Evolutionary conservation across 2,888 invertebrate species (phyloP), one percentile per base, ranked within the genome.

Genomic region (Dolichopus griseipennis): DNA sequence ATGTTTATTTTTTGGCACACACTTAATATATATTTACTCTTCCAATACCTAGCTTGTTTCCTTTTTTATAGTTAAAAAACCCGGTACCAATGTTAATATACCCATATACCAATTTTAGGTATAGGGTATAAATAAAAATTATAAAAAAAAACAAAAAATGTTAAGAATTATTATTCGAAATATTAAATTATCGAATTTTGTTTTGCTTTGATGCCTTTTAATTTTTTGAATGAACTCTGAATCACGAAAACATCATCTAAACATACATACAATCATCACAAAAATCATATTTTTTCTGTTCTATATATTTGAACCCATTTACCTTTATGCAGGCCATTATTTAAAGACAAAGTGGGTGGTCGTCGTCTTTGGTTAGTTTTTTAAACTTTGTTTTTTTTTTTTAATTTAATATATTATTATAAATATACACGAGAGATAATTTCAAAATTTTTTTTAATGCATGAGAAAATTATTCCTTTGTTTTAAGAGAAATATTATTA

Each of bases 311-410:
- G 18, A 52, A 52, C 52, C 18, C 52, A 52, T 52, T 52, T 52
- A 52, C 52, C 52, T 52, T 52, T 18, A 52, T 52, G 15, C 18
- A 15, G 52, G n/a, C 52, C 52, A 52, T 12, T 18, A 52, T n/a
- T n/a, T n/a, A 52, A n/a, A 52, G 18, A 52, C 52, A 52, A 52
- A 52, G 52, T 52, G 52, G 52, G 52, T 52, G 52, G 52, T 52
- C 52, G 52, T 52, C 52, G 52, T 18, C 18, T 52, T 37, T 52
- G 18, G 18, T 52, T 43, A 18, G 15, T 52, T 52, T 52, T 52
- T 41, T 41, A 2, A 41, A 52, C n/a, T 52, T 52, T 43, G 4
- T 43, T 52, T 52, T 52, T 52, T 52, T 9, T 52, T 52, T 12
- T 37, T 37, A 12, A 12, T 37, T 37, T 41, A 9, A 15, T 41